A percentile compares a stretch with the other conserved stretches of the same genome.
Evolutionary conservation across 2,113 vertebrate genomes (phyloP).

Genomic region (Lophotis ruficrista): DNA sequence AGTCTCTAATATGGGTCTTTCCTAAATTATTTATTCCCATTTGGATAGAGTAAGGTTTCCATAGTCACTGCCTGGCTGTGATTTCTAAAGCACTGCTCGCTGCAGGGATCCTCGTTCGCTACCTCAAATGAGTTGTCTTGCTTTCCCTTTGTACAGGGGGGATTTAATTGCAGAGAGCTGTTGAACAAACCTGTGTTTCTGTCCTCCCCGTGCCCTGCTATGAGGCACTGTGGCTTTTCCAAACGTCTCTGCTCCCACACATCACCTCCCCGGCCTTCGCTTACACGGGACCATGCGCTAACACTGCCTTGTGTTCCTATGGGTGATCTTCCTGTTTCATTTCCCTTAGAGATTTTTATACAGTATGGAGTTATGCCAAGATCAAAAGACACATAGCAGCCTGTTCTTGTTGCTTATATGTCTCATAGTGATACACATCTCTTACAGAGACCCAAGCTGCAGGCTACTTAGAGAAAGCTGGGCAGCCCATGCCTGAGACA

Average conservation of each 20-base stretch:
- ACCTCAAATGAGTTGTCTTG: neutral
- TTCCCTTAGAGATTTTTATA: neutral
- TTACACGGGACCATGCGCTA: accelerated
- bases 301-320: neutral
- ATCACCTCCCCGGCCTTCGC: neutral
- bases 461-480: neutral
- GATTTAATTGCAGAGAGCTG: neutral
- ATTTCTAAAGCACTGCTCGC: neutral
- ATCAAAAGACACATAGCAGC: neutral
- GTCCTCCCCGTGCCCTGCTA: neutral
- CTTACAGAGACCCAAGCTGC: neutral
- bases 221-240: accelerated
- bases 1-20: conserved; percentile 1
- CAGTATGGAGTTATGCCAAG: neutral
- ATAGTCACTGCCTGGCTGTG: neutral
- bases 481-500: neutral
- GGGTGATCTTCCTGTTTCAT: neutral
- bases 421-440: neutral
- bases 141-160: neutral
- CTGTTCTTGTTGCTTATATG: neutral
- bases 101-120: neutral
- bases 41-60: neutral
- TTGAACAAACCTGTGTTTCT: neutral
- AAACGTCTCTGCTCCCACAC: accelerated
- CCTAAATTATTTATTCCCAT: conserved; percentile 30